A percentile compares a stretch with the other conserved stretches of the same genome.
Conservation (phyloP, 53 echinoderm and acorn worm genomes). For the Mesocentrotus franciscanus region DNA sequence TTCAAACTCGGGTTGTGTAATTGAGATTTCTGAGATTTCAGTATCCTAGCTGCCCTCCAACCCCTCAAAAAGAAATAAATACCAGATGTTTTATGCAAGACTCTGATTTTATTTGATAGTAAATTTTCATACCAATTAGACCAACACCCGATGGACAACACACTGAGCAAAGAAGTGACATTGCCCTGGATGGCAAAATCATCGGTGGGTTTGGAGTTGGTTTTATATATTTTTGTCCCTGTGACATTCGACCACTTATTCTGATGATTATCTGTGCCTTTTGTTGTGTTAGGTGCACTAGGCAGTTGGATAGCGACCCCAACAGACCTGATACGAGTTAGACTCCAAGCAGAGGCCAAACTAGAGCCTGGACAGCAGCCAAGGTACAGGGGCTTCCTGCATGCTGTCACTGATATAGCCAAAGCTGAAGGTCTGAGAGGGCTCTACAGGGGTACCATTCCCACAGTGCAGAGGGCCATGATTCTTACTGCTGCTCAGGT, state of each 20-base stretch:
- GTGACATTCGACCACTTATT: background rate
- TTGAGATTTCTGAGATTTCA: no score
- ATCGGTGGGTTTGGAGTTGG: no score
- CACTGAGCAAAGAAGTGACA: no score
- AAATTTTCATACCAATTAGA: no score
- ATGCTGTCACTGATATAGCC: constrained; percentile 84
- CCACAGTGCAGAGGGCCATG: constrained; percentile 95
- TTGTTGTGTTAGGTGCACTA: constrained; percentile 76
- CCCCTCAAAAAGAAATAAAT: no score
- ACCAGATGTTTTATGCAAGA: no score
- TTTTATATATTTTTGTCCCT: background rate
- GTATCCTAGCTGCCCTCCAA: no score
- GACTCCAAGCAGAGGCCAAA: constrained; percentile 86
- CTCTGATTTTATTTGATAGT: no score
- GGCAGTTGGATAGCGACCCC: constrained; percentile 88
- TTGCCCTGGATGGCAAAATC: no score
- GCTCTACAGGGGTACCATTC: constrained; percentile 90
- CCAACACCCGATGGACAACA: no score
- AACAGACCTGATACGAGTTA: constrained; percentile 90
- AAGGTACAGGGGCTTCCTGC: constrained; percentile 81
- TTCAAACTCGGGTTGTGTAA: no score
- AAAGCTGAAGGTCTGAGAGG: constrained; percentile 86
- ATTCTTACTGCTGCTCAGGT: constrained; percentile 97
- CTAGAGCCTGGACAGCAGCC: constrained; percentile 46
- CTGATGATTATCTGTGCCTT: background rate